Percentiles rank a stretch among this genome's conserved stretches.
Evolutionary conservation across 2,113 vertebrate species (phyloP).

Genomic region (Bufo bufo): DNA sequence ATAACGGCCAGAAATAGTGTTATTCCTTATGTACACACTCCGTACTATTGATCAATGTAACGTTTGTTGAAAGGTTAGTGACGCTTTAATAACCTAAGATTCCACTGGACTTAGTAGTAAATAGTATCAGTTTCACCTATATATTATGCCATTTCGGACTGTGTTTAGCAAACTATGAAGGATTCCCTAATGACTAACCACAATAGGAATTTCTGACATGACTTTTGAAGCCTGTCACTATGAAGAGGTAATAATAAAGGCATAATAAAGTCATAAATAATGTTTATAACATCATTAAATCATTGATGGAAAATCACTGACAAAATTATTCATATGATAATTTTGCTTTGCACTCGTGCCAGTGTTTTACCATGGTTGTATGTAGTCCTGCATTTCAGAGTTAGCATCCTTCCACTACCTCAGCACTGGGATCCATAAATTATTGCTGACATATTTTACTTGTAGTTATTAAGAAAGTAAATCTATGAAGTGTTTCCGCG

Average conservation of each 20-base stretch:
- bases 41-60: no score
- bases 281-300: background rate
- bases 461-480: slow-evolving; percentile 51
- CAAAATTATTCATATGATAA: background rate
- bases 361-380: background rate
- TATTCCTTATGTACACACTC: no score
- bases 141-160: no score
- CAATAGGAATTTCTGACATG: background rate
- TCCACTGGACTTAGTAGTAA: no score
- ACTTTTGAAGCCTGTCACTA: no score
- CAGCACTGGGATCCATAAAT: slow-evolving; percentile 39
- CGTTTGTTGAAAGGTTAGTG: no score
- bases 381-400: background rate
- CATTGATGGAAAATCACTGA: background rate
- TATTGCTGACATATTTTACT: slow-evolving; percentile 29
- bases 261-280: background rate
- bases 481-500: slow-evolving; percentile 25
- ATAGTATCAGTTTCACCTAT: no score
- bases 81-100: no score
- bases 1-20: no score
- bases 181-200: no score
- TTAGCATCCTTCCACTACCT: background rate
- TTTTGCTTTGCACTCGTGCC: background rate
- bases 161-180: no score
- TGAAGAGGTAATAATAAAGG: background rate